These are phyloP conservation scores for Mus spretus DNA, from an alignment of 2,797 vertebrate species.

Conservation along the genomic window DNA sequence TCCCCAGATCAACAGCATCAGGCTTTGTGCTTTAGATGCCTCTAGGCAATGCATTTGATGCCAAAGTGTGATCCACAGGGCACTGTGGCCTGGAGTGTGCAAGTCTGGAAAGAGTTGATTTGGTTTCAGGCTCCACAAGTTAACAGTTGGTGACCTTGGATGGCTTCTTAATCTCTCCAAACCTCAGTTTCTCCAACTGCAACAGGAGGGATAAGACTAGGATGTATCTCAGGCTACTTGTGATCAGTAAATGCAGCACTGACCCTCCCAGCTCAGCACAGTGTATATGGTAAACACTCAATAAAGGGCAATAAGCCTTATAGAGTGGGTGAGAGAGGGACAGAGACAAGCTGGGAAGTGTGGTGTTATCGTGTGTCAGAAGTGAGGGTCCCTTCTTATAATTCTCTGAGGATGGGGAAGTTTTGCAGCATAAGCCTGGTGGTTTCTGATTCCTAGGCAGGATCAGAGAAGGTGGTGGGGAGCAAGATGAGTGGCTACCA, in stretches of 20 bases:
- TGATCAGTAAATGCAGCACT: background rate
- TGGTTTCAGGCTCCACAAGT: background rate
- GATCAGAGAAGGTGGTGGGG: background rate
- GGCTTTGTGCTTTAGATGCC: background rate
- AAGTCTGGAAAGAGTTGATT: background rate
- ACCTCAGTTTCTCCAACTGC: conserved; percentile 19
- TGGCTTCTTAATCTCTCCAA: background rate
- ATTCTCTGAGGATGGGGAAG: background rate
- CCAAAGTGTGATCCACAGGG: background rate
- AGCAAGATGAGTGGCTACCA: too few species aligned
- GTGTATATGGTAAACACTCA: background rate
- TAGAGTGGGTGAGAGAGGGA: background rate
- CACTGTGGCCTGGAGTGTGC: background rate
- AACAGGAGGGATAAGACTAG: background rate
- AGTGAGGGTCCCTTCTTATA: background rate
- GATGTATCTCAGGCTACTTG: background rate
- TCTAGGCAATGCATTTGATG: rapidly evolving
- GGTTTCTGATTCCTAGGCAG: background rate
- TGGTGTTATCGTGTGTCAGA: background rate
- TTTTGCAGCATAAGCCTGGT: background rate
- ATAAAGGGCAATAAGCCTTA: too few species aligned
- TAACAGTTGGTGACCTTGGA: background rate
- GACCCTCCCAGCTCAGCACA: background rate
- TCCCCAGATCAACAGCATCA: background rate
- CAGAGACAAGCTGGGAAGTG: background rate